Conservation (phyloP, 2,888 invertebrate genomes). For the Rhagonycha fulva region DNA sequence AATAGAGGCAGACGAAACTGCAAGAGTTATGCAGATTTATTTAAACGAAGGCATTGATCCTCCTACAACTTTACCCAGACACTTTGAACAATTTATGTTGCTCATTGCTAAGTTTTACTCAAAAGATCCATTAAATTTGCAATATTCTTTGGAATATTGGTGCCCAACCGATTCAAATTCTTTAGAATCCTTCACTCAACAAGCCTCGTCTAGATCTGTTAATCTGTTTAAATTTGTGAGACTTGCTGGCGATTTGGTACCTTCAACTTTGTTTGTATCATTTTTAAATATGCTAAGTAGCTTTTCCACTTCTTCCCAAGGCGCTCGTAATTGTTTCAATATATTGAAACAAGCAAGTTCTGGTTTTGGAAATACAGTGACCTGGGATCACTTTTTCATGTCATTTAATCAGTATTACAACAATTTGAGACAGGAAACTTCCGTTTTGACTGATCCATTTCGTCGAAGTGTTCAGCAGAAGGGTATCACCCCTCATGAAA, state of each 20-base stretch:
- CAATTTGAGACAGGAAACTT: conserved; percentile 71
- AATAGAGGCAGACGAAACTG: conserved; percentile 86
- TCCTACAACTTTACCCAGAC: conserved; percentile 73
- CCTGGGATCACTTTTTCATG: conserved; percentile 85
- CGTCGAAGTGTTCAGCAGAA: conserved; percentile 59
- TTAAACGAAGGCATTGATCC: conserved; percentile 77
- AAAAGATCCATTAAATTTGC: conserved; percentile 70
- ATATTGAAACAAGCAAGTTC: conserved; percentile 72
- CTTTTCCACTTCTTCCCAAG: conserved; percentile 74
- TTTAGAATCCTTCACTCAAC: conserved; percentile 50
- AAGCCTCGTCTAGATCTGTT: conserved; percentile 68
- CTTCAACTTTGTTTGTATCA: conserved; percentile 81
- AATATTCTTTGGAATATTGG: conserved; percentile 85
- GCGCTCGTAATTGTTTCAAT: conserved; percentile 79
- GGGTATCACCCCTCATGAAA: conserved; percentile 77
- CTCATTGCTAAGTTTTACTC: conserved; percentile 79
- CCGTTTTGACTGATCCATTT: conserved; percentile 67
- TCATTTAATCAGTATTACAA: conserved; percentile 76
- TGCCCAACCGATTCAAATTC: conserved; percentile 60
- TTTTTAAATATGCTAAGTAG: conserved; percentile 87
- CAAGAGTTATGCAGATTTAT: conserved; percentile 76
- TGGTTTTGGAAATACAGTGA: conserved; percentile 60
- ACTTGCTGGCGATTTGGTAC: conserved; percentile 83
- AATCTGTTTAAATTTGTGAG: conserved; percentile 90
- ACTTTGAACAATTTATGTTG: conserved; percentile 83